phyloP scores from a whole-genome alignment of 2,888 invertebrate genomes.

The Andrena bucephala region DNA sequence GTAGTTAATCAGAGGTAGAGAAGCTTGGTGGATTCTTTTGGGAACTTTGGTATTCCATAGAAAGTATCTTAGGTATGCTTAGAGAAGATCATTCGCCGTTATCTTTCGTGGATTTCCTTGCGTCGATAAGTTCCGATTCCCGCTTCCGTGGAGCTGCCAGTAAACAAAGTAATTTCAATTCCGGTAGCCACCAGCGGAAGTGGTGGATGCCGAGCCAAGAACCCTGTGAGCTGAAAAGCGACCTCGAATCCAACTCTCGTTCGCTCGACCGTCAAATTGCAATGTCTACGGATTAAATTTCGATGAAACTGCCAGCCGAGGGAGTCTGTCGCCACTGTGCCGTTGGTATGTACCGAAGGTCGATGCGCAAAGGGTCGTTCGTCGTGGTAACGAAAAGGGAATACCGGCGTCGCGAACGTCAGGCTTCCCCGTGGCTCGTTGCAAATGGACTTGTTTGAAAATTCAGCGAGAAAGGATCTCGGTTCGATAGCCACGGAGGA shows the following conservation, averaged over 20 bases:
- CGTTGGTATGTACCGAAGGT: conserved; percentile 9
- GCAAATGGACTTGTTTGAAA: conserved; percentile 20
- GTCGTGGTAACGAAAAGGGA: conserved; percentile 26
- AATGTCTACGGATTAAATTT: conserved; percentile 69
- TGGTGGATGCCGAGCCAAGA: conserved; percentile 29
- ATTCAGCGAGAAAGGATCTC: not conserved
- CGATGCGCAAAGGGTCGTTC: conserved; percentile 28
- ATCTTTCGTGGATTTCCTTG: conserved; percentile 4
- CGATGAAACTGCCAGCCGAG: conserved; percentile 39
- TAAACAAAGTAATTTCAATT: conserved; percentile 59
- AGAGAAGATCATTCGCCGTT: too few relatives aligned
- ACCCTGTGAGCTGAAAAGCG: conserved; percentile 23
- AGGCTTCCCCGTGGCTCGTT: not conserved
- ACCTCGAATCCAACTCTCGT: conserved; percentile 19
- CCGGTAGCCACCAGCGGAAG: conserved; percentile 15
- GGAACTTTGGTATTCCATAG: too few relatives aligned
- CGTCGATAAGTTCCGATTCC: not conserved
- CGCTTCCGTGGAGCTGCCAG: not conserved
- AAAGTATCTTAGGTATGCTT: too few relatives aligned
- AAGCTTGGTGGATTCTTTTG: too few relatives aligned
- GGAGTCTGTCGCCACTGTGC: conserved; percentile 4
- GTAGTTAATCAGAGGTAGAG: too few relatives aligned
- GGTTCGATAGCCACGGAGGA: not conserved
- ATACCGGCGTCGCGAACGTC: conserved; percentile 7
- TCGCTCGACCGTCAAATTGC: conserved; percentile 64